These are phyloP conservation scores for Trichogramma pretiosum DNA, from an alignment of 1,140 invertebrate species.

Conservation along the genomic window DNA sequence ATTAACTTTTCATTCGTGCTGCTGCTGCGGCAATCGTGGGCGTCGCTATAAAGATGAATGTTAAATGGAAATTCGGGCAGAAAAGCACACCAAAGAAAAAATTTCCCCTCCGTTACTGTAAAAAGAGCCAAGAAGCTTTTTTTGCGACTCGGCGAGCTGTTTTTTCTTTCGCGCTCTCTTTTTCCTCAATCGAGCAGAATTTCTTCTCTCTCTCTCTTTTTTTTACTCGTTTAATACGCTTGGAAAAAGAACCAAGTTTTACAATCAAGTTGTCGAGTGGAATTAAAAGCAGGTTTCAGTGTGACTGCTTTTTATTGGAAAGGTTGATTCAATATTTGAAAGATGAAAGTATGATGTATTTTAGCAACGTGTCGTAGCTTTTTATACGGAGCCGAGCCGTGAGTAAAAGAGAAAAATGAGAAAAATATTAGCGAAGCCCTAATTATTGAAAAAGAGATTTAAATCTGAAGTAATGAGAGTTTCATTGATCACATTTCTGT, in stretches of 20 bases:
- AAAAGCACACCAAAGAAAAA: no score
- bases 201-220: no score
- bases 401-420: no score
- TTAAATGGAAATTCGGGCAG: constrained; percentile 12
- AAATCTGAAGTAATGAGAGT: constrained; percentile 13
- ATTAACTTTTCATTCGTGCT: no score
- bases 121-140: no score
- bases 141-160: no score
- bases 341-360: constrained; percentile 17
- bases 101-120: no score
- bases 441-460: constrained; percentile 14
- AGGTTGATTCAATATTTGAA: constrained; percentile 18
- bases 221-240: constrained; percentile 12
- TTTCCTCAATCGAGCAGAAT: no score
- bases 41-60: constrained; percentile 12
- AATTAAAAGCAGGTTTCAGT: constrained; percentile 18
- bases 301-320: constrained; percentile 15
- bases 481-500: no score
- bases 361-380: background rate
- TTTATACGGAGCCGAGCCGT: constrained; percentile 5
- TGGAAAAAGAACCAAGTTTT: constrained; percentile 14
- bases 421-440: constrained; percentile 7
- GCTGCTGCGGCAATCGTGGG: no score
- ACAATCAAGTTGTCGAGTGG: constrained; percentile 8
- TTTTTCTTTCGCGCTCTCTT: no score